A percentile compares a stretch with the other conserved stretches of the same genome.
phyloP scores from a whole-genome alignment of 2,888 invertebrate genomes.

The Drosophila lacicola region DNA sequence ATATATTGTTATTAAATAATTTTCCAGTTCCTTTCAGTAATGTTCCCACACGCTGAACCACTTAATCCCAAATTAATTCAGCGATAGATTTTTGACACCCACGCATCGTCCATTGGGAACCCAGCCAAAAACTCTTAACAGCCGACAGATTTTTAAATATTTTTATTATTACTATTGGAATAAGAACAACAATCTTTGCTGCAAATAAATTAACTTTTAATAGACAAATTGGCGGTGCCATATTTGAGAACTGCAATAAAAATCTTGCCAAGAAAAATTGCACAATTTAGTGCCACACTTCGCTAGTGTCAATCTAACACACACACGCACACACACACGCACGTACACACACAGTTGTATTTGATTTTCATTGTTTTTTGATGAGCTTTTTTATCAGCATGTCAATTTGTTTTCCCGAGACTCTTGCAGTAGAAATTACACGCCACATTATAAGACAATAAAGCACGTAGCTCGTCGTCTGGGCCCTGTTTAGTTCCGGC shows the following conservation, averaged over 20 bases:
- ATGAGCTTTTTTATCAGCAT: slow-evolving; percentile 58
- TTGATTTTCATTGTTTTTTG: slow-evolving; percentile 32
- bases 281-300: slow-evolving; percentile 25
- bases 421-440: slow-evolving; percentile 58
- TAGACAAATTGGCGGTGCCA: slow-evolving; percentile 26
- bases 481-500: slow-evolving; percentile 45
- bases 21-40: too few species aligned
- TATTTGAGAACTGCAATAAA: slow-evolving; percentile 27
- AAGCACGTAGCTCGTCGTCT: slow-evolving; percentile 68
- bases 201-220: slow-evolving; percentile 5
- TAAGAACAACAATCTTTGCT: not conserved
- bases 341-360: not conserved
- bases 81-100: not conserved
- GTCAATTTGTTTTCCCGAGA: slow-evolving; percentile 57
- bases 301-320: not conserved
- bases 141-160: not conserved
- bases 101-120: slow-evolving; percentile 1
- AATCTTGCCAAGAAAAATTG: slow-evolving; percentile 26
- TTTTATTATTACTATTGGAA: not conserved
- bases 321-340: not conserved
- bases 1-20: too few species aligned
- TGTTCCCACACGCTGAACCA: not conserved
- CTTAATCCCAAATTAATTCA: slow-evolving; percentile 9
- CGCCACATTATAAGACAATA: slow-evolving; percentile 66
- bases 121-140: slow-evolving; percentile 8